Evolutionary conservation across 2,888 invertebrate genomes (phyloP).

Genomic region (Chrysina gloriosa): DNA sequence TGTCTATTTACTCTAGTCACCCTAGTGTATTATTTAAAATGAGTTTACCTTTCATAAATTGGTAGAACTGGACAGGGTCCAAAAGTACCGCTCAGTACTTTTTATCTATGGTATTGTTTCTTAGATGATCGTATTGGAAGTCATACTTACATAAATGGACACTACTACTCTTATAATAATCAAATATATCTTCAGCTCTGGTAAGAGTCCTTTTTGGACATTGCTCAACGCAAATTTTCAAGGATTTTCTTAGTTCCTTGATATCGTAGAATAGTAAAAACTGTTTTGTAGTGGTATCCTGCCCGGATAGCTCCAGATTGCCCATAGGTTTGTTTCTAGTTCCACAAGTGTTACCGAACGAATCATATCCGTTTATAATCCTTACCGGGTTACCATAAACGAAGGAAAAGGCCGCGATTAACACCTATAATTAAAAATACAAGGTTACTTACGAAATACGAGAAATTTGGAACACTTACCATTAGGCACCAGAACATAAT

Average conservation of each 20-base stretch:
- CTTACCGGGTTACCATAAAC: constrained; percentile 89
- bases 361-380: constrained; percentile 91
- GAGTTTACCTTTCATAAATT: constrained; percentile 75
- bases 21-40: not conserved
- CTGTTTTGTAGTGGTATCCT: constrained; percentile 82
- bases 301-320: constrained; percentile 81
- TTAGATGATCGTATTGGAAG: constrained; percentile 70
- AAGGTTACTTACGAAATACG: constrained; percentile 34
- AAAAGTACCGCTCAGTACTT: constrained; percentile 64
- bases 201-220: constrained; percentile 80
- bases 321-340: constrained; percentile 82
- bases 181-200: constrained; percentile 74
- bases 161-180: constrained; percentile 79
- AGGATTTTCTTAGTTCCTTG: constrained; percentile 77
- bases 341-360: constrained; percentile 95
- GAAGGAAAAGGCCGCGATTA: constrained; percentile 87
- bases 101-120: constrained; percentile 51
- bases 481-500: constrained; percentile 85
- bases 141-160: constrained; percentile 83
- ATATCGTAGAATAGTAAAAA: constrained; percentile 88
- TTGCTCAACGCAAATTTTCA: constrained; percentile 90
- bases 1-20: not conserved
- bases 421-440: constrained; percentile 70
- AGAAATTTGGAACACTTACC: constrained; percentile 69
- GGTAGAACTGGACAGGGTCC: constrained; percentile 86